Conservation (phyloP, 2,888 invertebrate species). For the Lithophane socia region DNA sequence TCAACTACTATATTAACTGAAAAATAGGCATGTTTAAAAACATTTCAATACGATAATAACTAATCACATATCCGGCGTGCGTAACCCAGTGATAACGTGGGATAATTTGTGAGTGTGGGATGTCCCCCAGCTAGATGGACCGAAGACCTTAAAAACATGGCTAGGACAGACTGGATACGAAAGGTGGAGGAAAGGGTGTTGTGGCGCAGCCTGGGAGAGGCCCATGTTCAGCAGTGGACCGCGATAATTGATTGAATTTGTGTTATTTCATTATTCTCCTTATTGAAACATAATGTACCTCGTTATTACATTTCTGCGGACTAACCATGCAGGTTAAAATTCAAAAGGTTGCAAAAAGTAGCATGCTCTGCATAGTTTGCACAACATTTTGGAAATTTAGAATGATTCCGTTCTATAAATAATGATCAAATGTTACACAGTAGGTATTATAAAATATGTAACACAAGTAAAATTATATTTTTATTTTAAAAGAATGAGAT, state of each 20-base stretch:
- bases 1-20: slow-evolving; percentile 17
- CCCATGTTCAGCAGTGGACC: not conserved
- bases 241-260: not conserved
- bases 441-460: too few species aligned
- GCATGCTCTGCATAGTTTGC: not conserved
- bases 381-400: slow-evolving; percentile 1
- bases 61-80: slow-evolving; percentile 19
- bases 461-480: too few species aligned
- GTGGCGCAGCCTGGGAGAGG: not conserved
- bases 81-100: slow-evolving; percentile 18
- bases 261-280: not conserved
- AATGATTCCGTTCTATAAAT: not conserved
- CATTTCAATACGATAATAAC: slow-evolving; percentile 14
- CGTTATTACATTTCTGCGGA: not conserved
- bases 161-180: too few species aligned
- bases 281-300: not conserved
- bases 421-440: too few species aligned
- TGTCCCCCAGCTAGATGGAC: not conserved
- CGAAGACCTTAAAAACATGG: not conserved
- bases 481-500: not conserved
- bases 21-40: slow-evolving; percentile 7
- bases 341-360: not conserved
- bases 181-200: not conserved
- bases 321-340: not conserved
- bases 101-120: slow-evolving; percentile 1